Evolutionary conservation across 2,113 vertebrate genomes (phyloP).

Genomic region (Albula glossodonta): DNA sequence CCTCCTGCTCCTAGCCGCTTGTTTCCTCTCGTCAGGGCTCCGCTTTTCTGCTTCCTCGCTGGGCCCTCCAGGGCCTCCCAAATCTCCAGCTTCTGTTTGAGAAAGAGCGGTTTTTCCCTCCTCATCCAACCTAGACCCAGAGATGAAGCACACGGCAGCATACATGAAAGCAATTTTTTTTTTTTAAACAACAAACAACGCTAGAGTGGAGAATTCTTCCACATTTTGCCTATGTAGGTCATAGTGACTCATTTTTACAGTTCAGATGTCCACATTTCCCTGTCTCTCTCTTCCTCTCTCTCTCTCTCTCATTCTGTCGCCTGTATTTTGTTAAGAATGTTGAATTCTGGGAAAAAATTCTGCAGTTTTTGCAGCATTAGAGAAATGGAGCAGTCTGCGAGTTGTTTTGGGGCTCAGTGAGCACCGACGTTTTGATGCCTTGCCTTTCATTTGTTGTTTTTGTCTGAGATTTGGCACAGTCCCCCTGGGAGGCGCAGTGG

Average conservation of each 20-base stretch:
- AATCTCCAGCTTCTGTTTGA: neutral
- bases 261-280: constrained; percentile 66
- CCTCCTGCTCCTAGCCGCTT: neutral
- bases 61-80: neutral
- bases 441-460: neutral
- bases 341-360: no score
- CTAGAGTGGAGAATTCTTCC: constrained; percentile 27
- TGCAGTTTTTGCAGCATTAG: no score
- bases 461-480: neutral
- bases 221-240: constrained; percentile 73
- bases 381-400: neutral
- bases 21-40: neutral
- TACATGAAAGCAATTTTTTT: neutral
- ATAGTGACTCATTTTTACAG: constrained; percentile 74
- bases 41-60: constrained; percentile 1
- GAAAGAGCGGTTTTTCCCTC: no score
- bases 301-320: constrained; percentile 55
- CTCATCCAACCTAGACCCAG: constrained; percentile 21
- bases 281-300: constrained; percentile 43
- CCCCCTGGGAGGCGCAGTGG: neutral
- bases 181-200: neutral
- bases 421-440: neutral
- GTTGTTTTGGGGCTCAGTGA: neutral
- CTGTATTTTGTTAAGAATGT: no score
- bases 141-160: constrained; percentile 39